Evolutionary conservation across 2,888 invertebrate species (phyloP).

Genomic region (Nemurella pictetii): DNA sequence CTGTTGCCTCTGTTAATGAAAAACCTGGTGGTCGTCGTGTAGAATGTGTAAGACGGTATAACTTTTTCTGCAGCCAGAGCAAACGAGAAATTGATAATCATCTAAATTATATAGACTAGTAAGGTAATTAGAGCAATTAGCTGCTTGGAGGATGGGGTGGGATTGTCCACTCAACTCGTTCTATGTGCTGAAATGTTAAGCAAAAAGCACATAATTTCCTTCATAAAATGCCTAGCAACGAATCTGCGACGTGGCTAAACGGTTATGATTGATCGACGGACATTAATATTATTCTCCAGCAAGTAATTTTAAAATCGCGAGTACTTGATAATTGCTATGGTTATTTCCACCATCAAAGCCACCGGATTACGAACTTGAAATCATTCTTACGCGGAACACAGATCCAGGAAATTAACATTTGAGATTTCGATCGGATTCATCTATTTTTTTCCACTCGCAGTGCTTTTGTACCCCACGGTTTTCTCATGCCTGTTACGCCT

Average conservation of each 20-base stretch:
- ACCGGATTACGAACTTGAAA: not conserved
- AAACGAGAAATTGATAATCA: not conserved
- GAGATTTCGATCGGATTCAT: not conserved
- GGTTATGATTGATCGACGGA: not conserved
- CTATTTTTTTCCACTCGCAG: not conserved
- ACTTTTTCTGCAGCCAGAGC: not conserved
- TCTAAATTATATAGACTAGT: not conserved
- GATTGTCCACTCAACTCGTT: not conserved
- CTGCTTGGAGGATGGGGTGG: not conserved
- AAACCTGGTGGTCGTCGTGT: not conserved
- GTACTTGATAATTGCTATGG: not conserved
- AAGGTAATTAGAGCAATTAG: constrained; percentile 19
- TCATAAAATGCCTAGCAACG: not conserved
- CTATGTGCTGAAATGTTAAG: not conserved
- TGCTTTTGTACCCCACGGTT: not conserved
- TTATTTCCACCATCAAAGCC: not conserved
- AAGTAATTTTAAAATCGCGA: not conserved
- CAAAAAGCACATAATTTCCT: not conserved
- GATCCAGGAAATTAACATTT: not conserved
- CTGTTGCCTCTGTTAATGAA: not conserved
- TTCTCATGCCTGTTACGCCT: not conserved
- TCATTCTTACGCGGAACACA: not conserved
- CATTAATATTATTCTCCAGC: not conserved
- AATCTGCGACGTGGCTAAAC: not conserved
- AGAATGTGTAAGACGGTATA: not conserved